Base-by-base conservation (phyloP, 1,140 invertebrate species). In the Chrysoperla carnea region DNA sequence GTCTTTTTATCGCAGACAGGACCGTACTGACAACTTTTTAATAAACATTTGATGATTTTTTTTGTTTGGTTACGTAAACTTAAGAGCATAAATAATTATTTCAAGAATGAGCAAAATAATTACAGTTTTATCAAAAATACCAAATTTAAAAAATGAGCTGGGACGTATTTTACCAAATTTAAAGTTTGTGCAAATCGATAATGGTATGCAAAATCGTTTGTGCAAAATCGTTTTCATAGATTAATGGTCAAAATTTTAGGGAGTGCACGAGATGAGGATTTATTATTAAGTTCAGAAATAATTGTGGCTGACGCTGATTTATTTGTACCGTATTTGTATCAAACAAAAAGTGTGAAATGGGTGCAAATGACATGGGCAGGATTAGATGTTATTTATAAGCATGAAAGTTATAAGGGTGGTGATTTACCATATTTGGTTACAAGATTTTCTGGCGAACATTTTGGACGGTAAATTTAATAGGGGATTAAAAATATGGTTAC, bases 301-400 rank as follows among this genome's bases (percentile, higher is more conserved):
- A 42, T 70, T n/a, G 23, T 69, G 17, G 60, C 52, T 6, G 65
- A 68, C 47, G 64, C 52, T 23, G 45, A 64, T 49, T 52, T 61
- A 28, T 48, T 68, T 27, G 50, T 53, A 42, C 56, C 59, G 28
- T 48, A 64, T 45, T 29, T 53, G 9, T 53, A 62, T 27, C 42
- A 59, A 29, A 52, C 69, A 39, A 52, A 53, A 41, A 49, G 56
- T 5, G 39, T 56, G 8, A 63, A 64, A 54, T 69, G 67, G 67
- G 48, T 66, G 11, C 67, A 69, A 51, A 55, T 59, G 37, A 69
- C 67, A 14, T 69, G 63, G 61, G 68, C 67, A 15, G 66, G 68
- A 13, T 11, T 9, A 11, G 31, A 33, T 33, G 64, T 69, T 37
- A 29, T 33, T 8, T 41, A 64, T 9, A 35, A 53, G n/a, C 46